A percentile compares a stretch with the other conserved stretches of the same genome.
Conservation (phyloP, 2,888 invertebrate species). For the Drosophila quinaria region DNA sequence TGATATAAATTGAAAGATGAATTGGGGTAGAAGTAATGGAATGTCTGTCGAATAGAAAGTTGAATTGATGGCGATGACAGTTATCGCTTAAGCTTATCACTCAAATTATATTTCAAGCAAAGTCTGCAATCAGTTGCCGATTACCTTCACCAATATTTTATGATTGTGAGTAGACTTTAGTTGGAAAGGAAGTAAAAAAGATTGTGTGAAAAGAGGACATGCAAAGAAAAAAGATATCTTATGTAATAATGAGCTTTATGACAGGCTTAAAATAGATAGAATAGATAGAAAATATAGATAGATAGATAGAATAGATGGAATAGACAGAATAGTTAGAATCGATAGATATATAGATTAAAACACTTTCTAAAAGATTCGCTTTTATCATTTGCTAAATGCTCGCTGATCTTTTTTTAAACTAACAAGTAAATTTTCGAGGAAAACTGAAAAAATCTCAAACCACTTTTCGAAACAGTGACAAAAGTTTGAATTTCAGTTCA, state of each 20-base stretch:
- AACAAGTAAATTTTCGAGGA: too few relatives aligned
- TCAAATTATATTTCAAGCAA: background rate
- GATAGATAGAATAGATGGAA: too few relatives aligned
- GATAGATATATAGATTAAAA: too few relatives aligned
- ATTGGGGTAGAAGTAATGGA: background rate
- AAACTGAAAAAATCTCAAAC: too few relatives aligned
- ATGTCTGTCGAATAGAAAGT: conserved; percentile 25
- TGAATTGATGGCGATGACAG: conserved; percentile 11
- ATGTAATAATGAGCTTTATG: background rate
- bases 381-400: too few relatives aligned
- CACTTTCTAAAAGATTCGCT: too few relatives aligned
- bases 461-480: too few relatives aligned
- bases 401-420: too few relatives aligned
- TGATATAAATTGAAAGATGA: conserved; percentile 21
- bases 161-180: background rate
- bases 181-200: background rate
- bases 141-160: background rate
- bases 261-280: background rate
- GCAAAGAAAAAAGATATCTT: background rate
- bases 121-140: background rate
- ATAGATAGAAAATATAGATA: background rate
- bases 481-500: too few relatives aligned
- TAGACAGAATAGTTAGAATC: too few relatives aligned
- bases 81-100: conserved; percentile 10
- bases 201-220: background rate